Conservation (phyloP, 2,888 invertebrate species). For the Shargacucullia verbasci region DNA sequence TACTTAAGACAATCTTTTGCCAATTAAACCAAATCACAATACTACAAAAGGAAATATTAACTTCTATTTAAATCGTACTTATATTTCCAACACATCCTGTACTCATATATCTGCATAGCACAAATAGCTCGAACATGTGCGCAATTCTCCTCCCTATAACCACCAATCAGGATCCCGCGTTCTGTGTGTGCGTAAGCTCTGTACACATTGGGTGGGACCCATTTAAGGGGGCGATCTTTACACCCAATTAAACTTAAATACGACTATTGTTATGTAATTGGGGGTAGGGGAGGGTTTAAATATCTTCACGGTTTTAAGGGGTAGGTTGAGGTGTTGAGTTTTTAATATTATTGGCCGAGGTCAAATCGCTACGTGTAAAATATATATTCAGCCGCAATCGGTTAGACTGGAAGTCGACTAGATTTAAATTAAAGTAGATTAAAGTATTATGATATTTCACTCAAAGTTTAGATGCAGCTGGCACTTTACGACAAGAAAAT, state of each 20-base stretch:
- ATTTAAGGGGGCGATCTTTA: slow-evolving; percentile 58
- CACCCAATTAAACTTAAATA: slow-evolving; percentile 68
- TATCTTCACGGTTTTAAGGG: slow-evolving; percentile 45
- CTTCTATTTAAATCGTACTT: not conserved
- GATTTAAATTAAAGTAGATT: no score
- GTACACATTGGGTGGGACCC: slow-evolving; percentile 38
- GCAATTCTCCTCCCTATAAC: slow-evolving; percentile 39
- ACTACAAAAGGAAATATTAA: no score
- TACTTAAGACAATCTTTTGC: no score
- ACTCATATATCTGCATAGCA: slow-evolving; percentile 70
- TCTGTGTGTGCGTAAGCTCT: slow-evolving; percentile 27
- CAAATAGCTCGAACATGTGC: slow-evolving; percentile 68
- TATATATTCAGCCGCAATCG: no score
- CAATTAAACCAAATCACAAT: no score
- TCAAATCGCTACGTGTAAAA: no score
- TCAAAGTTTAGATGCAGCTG: no score
- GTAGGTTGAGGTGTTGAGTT: slow-evolving; percentile 23
- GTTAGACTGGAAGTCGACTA: no score
- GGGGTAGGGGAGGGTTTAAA: slow-evolving; percentile 31
- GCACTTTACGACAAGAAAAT: no score
- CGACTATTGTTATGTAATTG: slow-evolving; percentile 64
- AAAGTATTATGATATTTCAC: no score
- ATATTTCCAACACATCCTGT: slow-evolving; percentile 62
- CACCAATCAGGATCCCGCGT: slow-evolving; percentile 61
- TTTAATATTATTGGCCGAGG: not conserved